These are phyloP conservation scores for Euleptes europaea DNA, from an alignment of 2,113 vertebrate species.

Conservation along the genomic window DNA sequence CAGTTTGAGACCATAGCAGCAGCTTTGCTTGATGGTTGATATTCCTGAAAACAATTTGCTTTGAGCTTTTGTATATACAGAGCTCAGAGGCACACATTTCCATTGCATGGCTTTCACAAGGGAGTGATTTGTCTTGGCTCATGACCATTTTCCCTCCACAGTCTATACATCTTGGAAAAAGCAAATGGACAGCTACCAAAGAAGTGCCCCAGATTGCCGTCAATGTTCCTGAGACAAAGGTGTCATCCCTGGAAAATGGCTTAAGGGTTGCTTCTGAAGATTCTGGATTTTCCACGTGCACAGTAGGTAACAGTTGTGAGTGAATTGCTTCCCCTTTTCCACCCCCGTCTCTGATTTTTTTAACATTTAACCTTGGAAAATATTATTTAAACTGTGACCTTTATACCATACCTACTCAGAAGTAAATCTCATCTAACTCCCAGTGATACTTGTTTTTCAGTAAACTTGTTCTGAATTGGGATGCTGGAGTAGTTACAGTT, in stretches of 20 bases:
- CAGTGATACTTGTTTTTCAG: neutral
- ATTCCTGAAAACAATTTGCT: too few relatives aligned
- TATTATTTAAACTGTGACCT: neutral
- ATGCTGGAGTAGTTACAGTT: too few relatives aligned
- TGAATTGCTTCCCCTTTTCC: rapidly evolving
- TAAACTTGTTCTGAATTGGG: neutral
- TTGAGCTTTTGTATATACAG: too few relatives aligned
- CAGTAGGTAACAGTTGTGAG: slow-evolving; percentile 75
- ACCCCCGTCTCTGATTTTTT: too few relatives aligned
- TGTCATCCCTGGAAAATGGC: slow-evolving; percentile 88
- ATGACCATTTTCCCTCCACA: neutral
- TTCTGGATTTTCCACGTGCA: slow-evolving; percentile 91
- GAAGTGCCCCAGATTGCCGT: slow-evolving; percentile 81
- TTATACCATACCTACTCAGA: neutral
- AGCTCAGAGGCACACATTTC: neutral
- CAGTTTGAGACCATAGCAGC: too few relatives aligned
- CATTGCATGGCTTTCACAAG: neutral
- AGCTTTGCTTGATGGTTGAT: too few relatives aligned
- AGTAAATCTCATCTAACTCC: neutral
- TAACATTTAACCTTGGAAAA: neutral
- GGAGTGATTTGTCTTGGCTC: neutral
- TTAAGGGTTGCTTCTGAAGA: slow-evolving; percentile 95
- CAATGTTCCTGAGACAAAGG: slow-evolving; percentile 94
- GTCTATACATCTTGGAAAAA: slow-evolving; percentile 50
- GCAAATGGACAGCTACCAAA: slow-evolving; percentile 74